Conservation (phyloP, 2,113 vertebrate genomes). For the Pteropus alecto region DNA sequence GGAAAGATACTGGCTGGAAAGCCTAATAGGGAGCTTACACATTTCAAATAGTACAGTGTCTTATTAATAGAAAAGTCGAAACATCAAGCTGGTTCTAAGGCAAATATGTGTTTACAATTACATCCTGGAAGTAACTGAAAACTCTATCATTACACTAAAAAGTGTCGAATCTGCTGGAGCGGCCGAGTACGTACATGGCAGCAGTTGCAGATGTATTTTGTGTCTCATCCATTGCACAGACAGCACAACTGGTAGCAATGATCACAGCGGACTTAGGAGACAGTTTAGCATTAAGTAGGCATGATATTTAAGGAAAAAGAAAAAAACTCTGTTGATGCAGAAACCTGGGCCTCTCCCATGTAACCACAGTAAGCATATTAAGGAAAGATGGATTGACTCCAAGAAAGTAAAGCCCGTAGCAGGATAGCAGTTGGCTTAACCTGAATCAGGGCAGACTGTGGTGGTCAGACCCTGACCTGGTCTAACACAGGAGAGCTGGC, state of each 20-base stretch:
- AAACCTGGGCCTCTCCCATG: neutral
- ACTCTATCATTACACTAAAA: neutral
- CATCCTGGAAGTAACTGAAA: conserved; percentile 47
- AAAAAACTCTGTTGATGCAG: neutral
- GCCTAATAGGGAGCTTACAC: neutral
- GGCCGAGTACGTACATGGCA: fast-evolving
- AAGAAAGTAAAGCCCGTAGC: neutral
- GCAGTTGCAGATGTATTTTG: neutral
- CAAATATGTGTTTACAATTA: conserved; percentile 39
- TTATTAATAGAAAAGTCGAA: conserved; percentile 4
- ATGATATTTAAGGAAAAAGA: neutral
- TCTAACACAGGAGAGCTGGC: neutral
- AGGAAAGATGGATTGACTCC: neutral
- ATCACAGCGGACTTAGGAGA: neutral
- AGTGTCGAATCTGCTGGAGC: neutral
- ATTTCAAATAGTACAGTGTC: neutral
- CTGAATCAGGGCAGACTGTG: neutral
- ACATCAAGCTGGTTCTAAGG: neutral
- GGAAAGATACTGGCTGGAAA: neutral
- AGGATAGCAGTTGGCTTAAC: too few relatives aligned
- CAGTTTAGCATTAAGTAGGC: neutral
- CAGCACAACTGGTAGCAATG: fast-evolving
- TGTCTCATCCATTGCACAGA: neutral
- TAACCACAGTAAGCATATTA: neutral
- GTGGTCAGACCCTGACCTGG: too few relatives aligned